phyloP scores from a whole-genome alignment of 2,888 invertebrate species.

The Euzophera pinguis region DNA sequence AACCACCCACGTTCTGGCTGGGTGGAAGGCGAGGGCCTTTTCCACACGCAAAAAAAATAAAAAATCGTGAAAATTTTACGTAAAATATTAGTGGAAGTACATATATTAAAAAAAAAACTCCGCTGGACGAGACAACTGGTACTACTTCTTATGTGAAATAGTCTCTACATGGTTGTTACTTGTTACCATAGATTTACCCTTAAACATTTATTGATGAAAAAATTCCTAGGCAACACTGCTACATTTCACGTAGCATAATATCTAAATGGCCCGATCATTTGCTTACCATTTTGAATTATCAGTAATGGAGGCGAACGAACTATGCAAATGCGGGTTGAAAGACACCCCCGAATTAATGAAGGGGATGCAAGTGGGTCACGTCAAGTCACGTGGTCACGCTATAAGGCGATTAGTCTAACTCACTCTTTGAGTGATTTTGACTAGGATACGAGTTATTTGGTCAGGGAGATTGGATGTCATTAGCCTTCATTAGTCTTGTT shows the following conservation, averaged over 20 bases:
- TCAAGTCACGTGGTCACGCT: slow-evolving; percentile 23
- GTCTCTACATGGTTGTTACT: too few species aligned
- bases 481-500: neutral
- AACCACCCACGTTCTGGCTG: too few species aligned
- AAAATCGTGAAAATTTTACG: too few species aligned
- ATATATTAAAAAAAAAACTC: too few species aligned
- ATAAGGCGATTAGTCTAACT: slow-evolving; percentile 34
- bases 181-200: too few species aligned
- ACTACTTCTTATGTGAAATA: too few species aligned
- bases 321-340: neutral
- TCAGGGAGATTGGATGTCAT: neutral
- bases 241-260: neutral
- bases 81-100: too few species aligned
- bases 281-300: neutral
- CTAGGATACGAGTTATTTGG: neutral
- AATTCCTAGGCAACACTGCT: too few species aligned
- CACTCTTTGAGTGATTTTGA: slow-evolving; percentile 14
- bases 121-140: too few species aligned
- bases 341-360: neutral
- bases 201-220: too few species aligned
- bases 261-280: neutral
- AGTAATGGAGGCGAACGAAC: slow-evolving; percentile 7
- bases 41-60: too few species aligned
- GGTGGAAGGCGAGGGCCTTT: too few species aligned
- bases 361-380: slow-evolving; percentile 16